These are phyloP conservation scores for Ornithoptera alexandrae DNA, from an alignment of 2,888 invertebrate species.

Conservation along the genomic window DNA sequence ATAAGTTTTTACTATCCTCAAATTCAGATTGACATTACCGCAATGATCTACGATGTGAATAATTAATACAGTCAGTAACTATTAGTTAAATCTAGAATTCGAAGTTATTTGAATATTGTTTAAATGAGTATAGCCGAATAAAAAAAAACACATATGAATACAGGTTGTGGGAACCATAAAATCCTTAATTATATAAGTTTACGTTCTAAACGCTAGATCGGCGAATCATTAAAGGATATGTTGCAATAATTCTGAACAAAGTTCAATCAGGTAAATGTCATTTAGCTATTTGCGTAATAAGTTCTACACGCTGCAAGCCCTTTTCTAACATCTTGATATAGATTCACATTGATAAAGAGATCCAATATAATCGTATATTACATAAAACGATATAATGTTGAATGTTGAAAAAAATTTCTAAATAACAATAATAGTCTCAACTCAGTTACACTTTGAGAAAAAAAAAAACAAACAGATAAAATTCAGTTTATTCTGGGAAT, in stretches of 20 bases:
- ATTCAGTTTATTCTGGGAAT: background rate
- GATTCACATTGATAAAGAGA: background rate
- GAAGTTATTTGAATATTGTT: background rate
- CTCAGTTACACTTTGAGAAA: background rate
- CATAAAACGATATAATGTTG: background rate
- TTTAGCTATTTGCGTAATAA: conserved; percentile 24
- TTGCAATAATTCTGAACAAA: conserved; percentile 22
- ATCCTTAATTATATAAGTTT: background rate
- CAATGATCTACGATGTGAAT: background rate
- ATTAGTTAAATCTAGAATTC: background rate
- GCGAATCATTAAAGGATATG: conserved; percentile 14
- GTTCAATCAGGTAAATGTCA: conserved; percentile 27
- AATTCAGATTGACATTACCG: background rate
- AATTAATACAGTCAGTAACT: background rate
- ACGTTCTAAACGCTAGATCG: background rate
- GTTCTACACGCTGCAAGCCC: conserved; percentile 11
- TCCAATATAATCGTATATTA: background rate
- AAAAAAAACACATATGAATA: too few relatives aligned
- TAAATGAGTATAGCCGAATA: background rate
- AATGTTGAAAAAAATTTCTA: too few relatives aligned
- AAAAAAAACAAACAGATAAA: background rate
- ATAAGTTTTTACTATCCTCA: background rate
- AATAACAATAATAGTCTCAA: background rate
- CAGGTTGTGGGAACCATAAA: background rate
- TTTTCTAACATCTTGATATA: conserved; percentile 4